These are phyloP conservation scores for Pungitius pungitius DNA, from an alignment of 2,113 vertebrate genomes.

Conservation along the genomic window DNA sequence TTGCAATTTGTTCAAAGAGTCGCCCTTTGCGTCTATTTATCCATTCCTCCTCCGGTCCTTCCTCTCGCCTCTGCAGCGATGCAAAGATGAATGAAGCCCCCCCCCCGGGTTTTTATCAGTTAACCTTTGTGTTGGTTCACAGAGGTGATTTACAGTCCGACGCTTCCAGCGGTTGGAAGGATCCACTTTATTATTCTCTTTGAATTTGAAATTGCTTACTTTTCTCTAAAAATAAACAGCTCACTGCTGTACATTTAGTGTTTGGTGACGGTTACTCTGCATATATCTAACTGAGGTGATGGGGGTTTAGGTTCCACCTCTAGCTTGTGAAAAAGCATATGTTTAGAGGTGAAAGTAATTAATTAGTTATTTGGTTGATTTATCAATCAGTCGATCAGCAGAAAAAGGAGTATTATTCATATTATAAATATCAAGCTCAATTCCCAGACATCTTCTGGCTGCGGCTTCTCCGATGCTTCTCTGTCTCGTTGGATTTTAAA, in stretches of 20 bases:
- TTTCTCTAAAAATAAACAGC: not conserved
- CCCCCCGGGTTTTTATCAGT: slow-evolving; percentile 52
- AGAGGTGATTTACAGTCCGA: slow-evolving; percentile 55
- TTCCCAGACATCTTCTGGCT: not conserved
- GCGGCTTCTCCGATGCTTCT: not conserved
- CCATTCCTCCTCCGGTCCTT: not conserved
- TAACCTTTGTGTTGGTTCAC: slow-evolving; percentile 51
- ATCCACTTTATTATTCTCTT: slow-evolving; percentile 12
- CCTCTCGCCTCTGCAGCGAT: slow-evolving; percentile 19
- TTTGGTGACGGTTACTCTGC: not conserved
- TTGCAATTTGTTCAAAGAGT: slow-evolving; percentile 4
- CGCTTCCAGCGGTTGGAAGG: not conserved
- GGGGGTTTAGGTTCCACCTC: not conserved
- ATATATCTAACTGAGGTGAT: slow-evolving; percentile 1
- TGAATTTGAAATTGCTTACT: not conserved
- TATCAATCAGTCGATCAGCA: not conserved
- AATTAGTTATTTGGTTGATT: not conserved
- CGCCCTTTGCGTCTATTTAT: not conserved
- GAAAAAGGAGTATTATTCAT: not conserved
- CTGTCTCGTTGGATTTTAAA: not conserved
- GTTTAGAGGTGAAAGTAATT: not conserved
- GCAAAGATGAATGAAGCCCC: slow-evolving; percentile 46
- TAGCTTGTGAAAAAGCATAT: not conserved
- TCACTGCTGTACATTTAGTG: not conserved
- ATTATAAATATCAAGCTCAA: not conserved